Evolutionary conservation across 2,113 vertebrate genomes (phyloP).

Genomic region (Spea bombifrons): DNA sequence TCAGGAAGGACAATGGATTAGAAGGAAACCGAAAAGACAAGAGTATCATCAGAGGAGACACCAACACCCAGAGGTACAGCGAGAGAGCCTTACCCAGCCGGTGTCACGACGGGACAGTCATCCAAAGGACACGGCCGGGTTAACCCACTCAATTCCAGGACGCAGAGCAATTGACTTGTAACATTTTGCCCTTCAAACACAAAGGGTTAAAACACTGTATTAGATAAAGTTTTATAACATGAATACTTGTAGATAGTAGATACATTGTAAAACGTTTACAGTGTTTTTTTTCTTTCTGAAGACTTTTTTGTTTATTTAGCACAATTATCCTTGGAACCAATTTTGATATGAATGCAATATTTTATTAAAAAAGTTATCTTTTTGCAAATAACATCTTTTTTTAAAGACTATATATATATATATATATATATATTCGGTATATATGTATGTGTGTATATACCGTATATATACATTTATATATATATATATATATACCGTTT

Average conservation of each 20-base stretch:
- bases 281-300: neutral
- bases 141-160: neutral
- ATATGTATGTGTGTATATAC: neutral
- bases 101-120: neutral
- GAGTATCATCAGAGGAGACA: slow-evolving; percentile 1
- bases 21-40: slow-evolving; percentile 26
- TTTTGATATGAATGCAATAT: neutral
- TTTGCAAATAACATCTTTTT: slow-evolving; percentile 2
- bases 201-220: neutral
- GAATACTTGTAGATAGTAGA: too few relatives aligned
- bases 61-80: slow-evolving; percentile 1
- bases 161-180: neutral
- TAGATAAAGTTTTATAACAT: neutral
- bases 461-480: neutral
- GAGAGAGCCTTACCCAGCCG: neutral
- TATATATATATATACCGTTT: neutral
- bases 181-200: neutral
- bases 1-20: slow-evolving; percentile 29
- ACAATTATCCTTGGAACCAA: neutral
- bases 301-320: neutral
- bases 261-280: neutral
- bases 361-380: slow-evolving; percentile 9
- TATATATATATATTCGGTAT: neutral
- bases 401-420: neutral
- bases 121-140: neutral